phyloP scores from a whole-genome alignment of 1,140 invertebrate species.

The Neodiprion lecontei region DNA sequence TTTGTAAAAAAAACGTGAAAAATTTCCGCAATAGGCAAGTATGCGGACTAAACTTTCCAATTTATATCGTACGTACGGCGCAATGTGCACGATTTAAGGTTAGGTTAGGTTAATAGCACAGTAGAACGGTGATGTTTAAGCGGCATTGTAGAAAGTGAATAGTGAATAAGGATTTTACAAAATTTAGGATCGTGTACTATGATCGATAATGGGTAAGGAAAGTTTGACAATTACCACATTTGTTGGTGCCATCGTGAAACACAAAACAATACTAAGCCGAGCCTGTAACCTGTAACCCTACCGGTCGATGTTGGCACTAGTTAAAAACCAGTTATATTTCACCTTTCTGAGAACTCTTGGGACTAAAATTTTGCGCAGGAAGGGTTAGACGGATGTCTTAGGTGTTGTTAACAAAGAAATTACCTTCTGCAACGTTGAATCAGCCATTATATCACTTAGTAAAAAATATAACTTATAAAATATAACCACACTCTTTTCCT shows the following conservation, averaged over 20 bases:
- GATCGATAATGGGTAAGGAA: constrained; percentile 6
- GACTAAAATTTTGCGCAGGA: too few relatives aligned
- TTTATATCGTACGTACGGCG: background rate
- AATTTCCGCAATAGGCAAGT: background rate
- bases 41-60: constrained; percentile 17
- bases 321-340: constrained; percentile 29
- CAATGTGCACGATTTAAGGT: background rate
- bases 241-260: constrained; percentile 35
- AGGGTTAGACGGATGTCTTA: background rate
- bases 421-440: constrained; percentile 52
- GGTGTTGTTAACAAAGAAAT: constrained; percentile 24
- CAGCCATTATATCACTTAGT: constrained; percentile 49
- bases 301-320: constrained; percentile 43
- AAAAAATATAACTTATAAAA: constrained; percentile 47
- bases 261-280: constrained; percentile 29
- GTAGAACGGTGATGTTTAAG: constrained; percentile 8
- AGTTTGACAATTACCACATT: constrained; percentile 31
- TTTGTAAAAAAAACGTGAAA: background rate
- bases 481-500: constrained; percentile 45
- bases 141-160: background rate
- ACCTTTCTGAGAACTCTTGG: background rate
- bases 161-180: background rate
- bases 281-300: constrained; percentile 22
- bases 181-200: constrained; percentile 12
- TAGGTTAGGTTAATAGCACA: constrained; percentile 13